A percentile compares a stretch with the other conserved stretches of the same genome.
phyloP scores from a whole-genome alignment of 2,797 vertebrate genomes.

The Sphenodon punctatus region DNA sequence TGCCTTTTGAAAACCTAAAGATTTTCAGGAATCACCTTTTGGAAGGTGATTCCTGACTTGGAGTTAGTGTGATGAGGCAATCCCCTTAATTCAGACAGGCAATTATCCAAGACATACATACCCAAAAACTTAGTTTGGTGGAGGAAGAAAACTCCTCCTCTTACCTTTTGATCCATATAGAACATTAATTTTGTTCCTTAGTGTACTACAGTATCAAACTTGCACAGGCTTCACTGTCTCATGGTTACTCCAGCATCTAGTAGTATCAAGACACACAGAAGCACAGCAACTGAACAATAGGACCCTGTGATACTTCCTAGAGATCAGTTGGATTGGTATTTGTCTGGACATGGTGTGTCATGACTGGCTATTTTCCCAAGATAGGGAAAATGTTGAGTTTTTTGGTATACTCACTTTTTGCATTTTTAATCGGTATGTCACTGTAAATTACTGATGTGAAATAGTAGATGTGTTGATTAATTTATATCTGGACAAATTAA shows the following conservation, averaged over 20 bases:
- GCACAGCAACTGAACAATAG: not conserved
- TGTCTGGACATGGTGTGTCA: not conserved
- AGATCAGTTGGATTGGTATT: not conserved
- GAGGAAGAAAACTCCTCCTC: not conserved
- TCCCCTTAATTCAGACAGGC: not conserved
- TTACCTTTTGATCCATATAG: not conserved
- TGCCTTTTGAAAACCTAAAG: too few relatives aligned
- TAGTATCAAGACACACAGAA: slow-evolving; percentile 1
- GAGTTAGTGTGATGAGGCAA: not conserved
- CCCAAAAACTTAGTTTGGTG: not conserved
- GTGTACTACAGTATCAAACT: not conserved
- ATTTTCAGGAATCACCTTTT: too few relatives aligned
- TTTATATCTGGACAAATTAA: too few relatives aligned
- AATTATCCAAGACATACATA: not conserved
- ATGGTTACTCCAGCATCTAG: not conserved
- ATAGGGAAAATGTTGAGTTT: not conserved
- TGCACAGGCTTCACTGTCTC: not conserved
- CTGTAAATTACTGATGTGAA: not conserved
- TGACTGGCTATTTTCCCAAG: not conserved
- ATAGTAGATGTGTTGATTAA: not conserved
- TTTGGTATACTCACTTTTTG: not conserved
- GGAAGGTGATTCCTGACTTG: not conserved
- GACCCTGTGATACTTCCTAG: not conserved
- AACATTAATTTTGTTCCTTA: not conserved
- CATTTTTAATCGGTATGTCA: not conserved